phyloP scores from a whole-genome alignment of 2,888 invertebrate genomes.

The Steromphala cineraria region DNA sequence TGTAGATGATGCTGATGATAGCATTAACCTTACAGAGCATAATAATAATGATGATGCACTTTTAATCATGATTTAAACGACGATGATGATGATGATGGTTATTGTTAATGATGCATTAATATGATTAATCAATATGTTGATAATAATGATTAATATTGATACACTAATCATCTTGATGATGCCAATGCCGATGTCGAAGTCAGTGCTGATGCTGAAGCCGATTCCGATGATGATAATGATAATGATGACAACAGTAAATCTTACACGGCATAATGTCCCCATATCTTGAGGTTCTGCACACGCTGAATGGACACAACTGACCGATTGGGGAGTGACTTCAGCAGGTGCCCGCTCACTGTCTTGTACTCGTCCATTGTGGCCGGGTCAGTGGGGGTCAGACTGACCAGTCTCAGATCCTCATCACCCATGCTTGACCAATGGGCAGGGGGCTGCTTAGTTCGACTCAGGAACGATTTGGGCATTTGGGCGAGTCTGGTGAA shows the following conservation, averaged over 20 bases:
- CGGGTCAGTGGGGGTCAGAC: constrained; percentile 28
- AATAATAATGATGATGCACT: no score
- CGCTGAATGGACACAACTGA: constrained; percentile 46
- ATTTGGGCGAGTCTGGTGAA: not conserved
- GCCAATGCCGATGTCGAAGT: no score
- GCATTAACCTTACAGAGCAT: no score
- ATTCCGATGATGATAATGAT: no score
- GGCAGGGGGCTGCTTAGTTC: not conserved
- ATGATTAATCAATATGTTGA: no score
- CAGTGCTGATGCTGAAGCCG: no score
- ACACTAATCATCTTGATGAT: no score
- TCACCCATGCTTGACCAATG: constrained; percentile 47
- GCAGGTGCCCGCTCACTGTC: constrained; percentile 44
- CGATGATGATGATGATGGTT: no score
- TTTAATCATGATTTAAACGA: no score
- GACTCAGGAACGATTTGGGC: not conserved
- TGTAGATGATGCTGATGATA: no score
- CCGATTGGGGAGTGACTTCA: constrained; percentile 47
- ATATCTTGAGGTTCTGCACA: constrained; percentile 48
- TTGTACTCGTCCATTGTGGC: constrained; percentile 46
- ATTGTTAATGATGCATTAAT: no score
- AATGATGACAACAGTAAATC: constrained; percentile 17
- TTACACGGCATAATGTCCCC: constrained; percentile 54
- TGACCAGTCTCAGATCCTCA: constrained; percentile 24
- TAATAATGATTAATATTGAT: no score